Evolutionary conservation across 2,888 invertebrate species (phyloP).

Genomic region (Tenthredo distinguenda): DNA sequence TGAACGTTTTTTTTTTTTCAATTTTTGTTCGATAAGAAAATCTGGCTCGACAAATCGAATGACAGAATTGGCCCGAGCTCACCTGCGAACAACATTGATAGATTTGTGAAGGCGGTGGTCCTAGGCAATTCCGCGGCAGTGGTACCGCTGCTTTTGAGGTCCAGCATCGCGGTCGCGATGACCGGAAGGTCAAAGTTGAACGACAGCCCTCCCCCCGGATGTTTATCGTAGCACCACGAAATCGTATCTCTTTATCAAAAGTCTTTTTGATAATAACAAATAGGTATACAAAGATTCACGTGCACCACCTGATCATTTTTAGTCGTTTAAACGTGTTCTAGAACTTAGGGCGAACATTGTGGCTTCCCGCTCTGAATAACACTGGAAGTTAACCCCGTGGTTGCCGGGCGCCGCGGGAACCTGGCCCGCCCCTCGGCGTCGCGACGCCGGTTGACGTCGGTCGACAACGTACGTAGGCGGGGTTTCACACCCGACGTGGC

Average conservation of each 20-base stretch:
- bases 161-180: conserved; percentile 84
- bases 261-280: neutral
- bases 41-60: neutral
- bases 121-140: conserved; percentile 94
- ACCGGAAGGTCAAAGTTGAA: conserved; percentile 45
- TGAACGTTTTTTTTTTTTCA: neutral
- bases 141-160: conserved; percentile 95
- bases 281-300: conserved; percentile 25
- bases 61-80: conserved; percentile 77
- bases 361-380: conserved; percentile 70
- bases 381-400: conserved; percentile 63
- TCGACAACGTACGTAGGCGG: conserved; percentile 42
- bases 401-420: conserved; percentile 43
- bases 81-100: conserved; percentile 97
- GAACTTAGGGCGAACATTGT: conserved; percentile 62
- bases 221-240: conserved; percentile 41
- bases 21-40: too few relatives aligned
- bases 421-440: conserved; percentile 52
- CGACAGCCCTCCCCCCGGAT: conserved; percentile 51
- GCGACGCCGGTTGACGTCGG: conserved; percentile 43
- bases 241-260: neutral
- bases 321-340: conserved; percentile 4
- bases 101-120: conserved; percentile 95
- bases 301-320: conserved; percentile 53
- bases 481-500: conserved; percentile 50